Evolutionary conservation across 2,797 vertebrate genomes (phyloP), one percentile per base, ranked within the genome.

Genomic region (Neosalanx taihuensis): DNA sequence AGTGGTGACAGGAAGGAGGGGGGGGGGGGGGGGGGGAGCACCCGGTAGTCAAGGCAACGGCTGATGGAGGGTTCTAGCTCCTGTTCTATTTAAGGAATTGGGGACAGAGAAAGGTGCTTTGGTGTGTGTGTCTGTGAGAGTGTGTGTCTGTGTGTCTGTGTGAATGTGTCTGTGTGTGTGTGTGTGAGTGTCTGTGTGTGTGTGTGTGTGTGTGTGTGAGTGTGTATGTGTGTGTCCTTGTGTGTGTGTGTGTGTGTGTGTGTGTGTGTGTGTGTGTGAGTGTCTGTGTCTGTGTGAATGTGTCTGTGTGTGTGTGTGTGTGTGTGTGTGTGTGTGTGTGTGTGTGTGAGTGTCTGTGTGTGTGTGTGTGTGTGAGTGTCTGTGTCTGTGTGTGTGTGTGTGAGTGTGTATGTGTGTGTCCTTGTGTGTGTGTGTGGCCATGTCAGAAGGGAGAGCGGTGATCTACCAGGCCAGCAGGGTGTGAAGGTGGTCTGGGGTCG

Each of bases 401-500:
- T n/a, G n/a, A n/a, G n/a, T n/a, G n/a, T n/a, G n/a, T n/a, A n/a
- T n/a, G n/a, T n/a, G n/a, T n/a, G n/a, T n/a, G n/a, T n/a, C n/a
- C n/a, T n/a, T n/a, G n/a, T n/a, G n/a, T n/a, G n/a, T n/a, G n/a
- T n/a, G n/a, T n/a, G n/a, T n/a, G n/a, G 46, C 3, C 37, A 41
- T 13, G 37, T 2, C 37, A 41, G 37, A 41, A 12, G 37, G 37
- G 9, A 41, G 37, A 41, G 60, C 18, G 15, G n/a, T 57, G 17
- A 72, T 72, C 12, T 94, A 99, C 97, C 96, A 95, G 84, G 97
- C 93, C 79, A 99, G 91, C 61, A 98, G 91, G 0, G 95, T 95
- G 80, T 95, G 94, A 82, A 99, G 88, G 85, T 99, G 91, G 70
- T 97, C 96, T 1, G 96, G 93, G 7, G 97, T 98, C 5, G 95